Base-by-base conservation (phyloP, 2,888 invertebrate species). In the Punctoribates punctum region DNA sequence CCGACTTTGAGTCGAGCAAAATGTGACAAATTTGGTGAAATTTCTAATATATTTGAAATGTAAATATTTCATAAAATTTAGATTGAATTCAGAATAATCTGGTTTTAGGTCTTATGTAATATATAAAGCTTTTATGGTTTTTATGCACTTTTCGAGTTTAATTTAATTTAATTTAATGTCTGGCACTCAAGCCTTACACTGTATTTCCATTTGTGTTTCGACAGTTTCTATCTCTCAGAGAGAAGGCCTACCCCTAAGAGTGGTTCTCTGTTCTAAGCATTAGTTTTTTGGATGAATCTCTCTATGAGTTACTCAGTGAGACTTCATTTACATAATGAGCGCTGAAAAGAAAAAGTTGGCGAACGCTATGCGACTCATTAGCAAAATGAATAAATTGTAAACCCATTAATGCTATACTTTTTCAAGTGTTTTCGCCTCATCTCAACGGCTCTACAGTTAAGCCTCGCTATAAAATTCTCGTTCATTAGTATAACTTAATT, bases 291-390 rank as follows among this genome's bases (percentile, higher is more conserved):
- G 42, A 70, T 46, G 70, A 42, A 70, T 70, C 42, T 70, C 29
- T 65, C 34, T 34, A 34, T 34, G 48, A 70, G 42, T 70, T 70
- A 70, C 42, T 70, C 23, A 34, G n/a, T 38, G 38, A 38, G 42
- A 70, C 70, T 70, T 70, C 70, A 70, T 70, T 70, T 70, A 15
- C 70, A 70, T 70, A 70, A 70, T 70, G 70, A 70, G 46, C 23
- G 20, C 23, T 42, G 42, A 70, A 42, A 70, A 34, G 20, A 70
- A 70, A 70, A 23, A 23, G 4, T 70, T 46, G 70, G 38, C 11
- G 38, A 70, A n/a, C 70, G 42, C 70, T 70, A 11, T 70, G 38
- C 70, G 42, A 42, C 70, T 70, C 70, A 70, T 70, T 70, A 70
- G 70, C 42, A 23, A 70, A 70, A 70, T 70, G 70, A 70, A 70